Evolutionary conservation across 2,888 invertebrate species (phyloP).

Genomic region (Mystacides longicornis): DNA sequence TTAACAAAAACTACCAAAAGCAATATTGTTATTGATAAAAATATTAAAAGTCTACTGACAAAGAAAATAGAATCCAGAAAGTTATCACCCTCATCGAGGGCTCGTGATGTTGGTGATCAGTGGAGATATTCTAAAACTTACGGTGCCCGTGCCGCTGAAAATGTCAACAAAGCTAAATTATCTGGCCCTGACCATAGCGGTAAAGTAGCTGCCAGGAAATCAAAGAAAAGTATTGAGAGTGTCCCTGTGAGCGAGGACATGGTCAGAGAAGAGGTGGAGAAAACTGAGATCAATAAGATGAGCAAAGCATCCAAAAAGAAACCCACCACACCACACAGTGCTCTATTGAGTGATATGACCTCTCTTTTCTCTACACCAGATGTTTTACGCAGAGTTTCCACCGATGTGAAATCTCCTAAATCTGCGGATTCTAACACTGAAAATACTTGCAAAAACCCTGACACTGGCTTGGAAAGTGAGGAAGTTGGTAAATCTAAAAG

Average conservation of each 20-base stretch:
- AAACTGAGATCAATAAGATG: neutral
- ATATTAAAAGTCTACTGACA: conserved; percentile 19
- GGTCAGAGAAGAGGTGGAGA: conserved; percentile 1
- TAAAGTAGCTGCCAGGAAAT: conserved; percentile 14
- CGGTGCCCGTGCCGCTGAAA: conserved; percentile 15
- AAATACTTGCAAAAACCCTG: conserved; percentile 37
- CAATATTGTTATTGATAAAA: conserved; percentile 34
- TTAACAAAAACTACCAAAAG: conserved; percentile 42
- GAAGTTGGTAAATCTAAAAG: neutral
- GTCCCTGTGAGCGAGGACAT: conserved; percentile 11
- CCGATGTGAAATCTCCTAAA: conserved; percentile 37
- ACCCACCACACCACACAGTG: conserved; percentile 52
- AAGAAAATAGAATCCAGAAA: conserved; percentile 22
- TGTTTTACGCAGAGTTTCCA: conserved; percentile 62
- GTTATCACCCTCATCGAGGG: neutral
- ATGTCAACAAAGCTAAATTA: conserved; percentile 10
- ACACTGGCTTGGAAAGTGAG: conserved; percentile 8
- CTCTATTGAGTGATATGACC: conserved; percentile 52
- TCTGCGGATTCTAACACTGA: conserved; percentile 28
- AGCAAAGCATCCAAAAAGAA: conserved; percentile 32
- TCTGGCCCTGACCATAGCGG: too few species aligned
- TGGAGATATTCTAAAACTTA: conserved; percentile 11
- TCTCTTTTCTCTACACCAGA: conserved; percentile 73
- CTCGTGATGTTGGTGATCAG: conserved; percentile 7
- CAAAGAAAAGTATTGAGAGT: conserved; percentile 15